These are phyloP conservation scores for Ectropis grisescens DNA, from an alignment of 1,140 invertebrate species.

Conservation along the genomic window DNA sequence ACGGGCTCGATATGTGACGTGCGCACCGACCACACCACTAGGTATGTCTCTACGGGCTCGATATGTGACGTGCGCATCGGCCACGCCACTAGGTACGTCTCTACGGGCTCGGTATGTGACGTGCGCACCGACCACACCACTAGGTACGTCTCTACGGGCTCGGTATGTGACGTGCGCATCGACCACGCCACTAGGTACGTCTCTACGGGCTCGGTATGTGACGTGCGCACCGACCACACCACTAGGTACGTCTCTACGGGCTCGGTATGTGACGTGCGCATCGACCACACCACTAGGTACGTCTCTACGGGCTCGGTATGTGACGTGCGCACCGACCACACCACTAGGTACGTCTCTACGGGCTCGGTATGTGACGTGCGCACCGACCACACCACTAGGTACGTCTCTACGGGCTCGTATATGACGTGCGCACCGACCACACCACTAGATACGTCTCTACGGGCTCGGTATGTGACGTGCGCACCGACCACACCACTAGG, in stretches of 20 bases:
- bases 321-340: not conserved
- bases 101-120: too few relatives aligned
- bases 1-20: too few relatives aligned
- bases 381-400: conserved; percentile 5
- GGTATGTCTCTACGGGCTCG: conserved; percentile 2
- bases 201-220: too few relatives aligned
- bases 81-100: conserved; percentile 6
- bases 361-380: too few relatives aligned
- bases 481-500: conserved; percentile 3
- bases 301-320: too few relatives aligned
- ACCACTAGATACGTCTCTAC: conserved; percentile 6
- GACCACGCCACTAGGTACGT: conserved; percentile 5
- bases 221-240: not conserved
- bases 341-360: conserved; percentile 6
- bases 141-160: conserved; percentile 4
- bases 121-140: not conserved
- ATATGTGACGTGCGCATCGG: too few relatives aligned
- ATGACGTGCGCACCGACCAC: too few relatives aligned
- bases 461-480: too few relatives aligned
- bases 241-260: conserved; percentile 6
- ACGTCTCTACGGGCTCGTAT: not conserved
- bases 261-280: too few relatives aligned
- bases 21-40: conserved; percentile 1
- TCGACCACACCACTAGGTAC: conserved; percentile 5
- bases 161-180: too few relatives aligned